Evolutionary conservation across 2,797 vertebrate genomes (phyloP).

Genomic region (Dryobates pubescens): DNA sequence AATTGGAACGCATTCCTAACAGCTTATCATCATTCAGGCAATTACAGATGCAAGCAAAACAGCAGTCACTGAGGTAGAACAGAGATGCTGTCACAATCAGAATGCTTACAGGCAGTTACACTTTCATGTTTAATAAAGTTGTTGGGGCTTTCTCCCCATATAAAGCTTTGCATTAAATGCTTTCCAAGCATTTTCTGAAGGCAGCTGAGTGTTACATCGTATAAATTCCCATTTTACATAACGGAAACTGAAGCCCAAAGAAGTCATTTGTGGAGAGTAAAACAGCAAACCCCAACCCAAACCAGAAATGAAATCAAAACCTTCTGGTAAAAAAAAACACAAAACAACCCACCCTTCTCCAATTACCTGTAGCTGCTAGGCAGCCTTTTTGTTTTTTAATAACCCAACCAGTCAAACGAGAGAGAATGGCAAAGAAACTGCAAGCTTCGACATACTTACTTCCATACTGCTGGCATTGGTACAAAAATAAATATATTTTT

Average conservation of each 20-base stretch:
- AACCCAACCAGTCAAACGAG: neutral
- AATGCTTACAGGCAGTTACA: neutral
- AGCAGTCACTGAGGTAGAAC: neutral
- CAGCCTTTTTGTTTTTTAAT: neutral
- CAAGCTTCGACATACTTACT: conserved; percentile 41
- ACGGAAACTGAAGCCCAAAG: neutral
- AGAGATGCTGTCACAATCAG: neutral
- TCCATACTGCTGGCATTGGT: conserved; percentile 58
- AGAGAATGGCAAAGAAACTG: neutral
- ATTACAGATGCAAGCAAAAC: neutral
- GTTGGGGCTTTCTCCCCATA: neutral
- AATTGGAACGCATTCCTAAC: neutral
- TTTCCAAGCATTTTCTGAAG: conserved; percentile 10
- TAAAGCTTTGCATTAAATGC: neutral
- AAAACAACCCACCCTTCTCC: neutral
- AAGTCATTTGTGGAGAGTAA: neutral
- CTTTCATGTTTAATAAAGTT: conserved; percentile 33
- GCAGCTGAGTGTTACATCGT: neutral
- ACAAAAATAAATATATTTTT: conserved; percentile 82
- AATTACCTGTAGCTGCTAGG: neutral
- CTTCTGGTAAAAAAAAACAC: neutral
- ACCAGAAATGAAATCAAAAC: neutral
- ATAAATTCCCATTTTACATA: conserved; percentile 7
- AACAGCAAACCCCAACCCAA: neutral
- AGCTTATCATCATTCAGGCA: neutral